Evolutionary conservation across 2,888 invertebrate species (phyloP).

Genomic region (Tinea pellionella): DNA sequence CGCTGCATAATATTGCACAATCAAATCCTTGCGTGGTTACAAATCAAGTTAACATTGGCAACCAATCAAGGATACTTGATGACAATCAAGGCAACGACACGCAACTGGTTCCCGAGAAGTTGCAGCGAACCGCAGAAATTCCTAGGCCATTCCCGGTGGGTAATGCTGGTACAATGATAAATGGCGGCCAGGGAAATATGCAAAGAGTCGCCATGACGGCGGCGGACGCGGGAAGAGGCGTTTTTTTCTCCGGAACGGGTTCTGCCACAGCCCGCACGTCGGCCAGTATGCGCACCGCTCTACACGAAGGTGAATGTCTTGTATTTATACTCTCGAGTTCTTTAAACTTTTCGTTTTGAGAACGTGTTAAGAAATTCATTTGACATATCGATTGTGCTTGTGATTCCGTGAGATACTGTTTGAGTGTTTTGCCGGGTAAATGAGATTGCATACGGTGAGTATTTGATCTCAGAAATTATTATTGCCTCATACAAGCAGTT

Average conservation of each 20-base stretch:
- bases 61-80: slow-evolving; percentile 5
- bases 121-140: slow-evolving; percentile 34
- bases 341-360: slow-evolving; percentile 7
- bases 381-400: slow-evolving; percentile 18
- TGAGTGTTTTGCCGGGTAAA: slow-evolving; percentile 21
- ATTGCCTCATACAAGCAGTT: slow-evolving; percentile 9
- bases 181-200: slow-evolving; percentile 50
- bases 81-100: slow-evolving; percentile 43
- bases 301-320: slow-evolving; percentile 63
- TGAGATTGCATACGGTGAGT: slow-evolving; percentile 17
- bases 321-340: background rate
- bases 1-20: background rate
- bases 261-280: slow-evolving; percentile 67
- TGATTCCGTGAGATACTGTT: slow-evolving; percentile 13
- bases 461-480: background rate
- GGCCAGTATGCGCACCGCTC: slow-evolving; percentile 69
- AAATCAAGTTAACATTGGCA: background rate
- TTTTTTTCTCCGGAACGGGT: slow-evolving; percentile 73
- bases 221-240: slow-evolving; percentile 53
- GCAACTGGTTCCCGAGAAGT: slow-evolving; percentile 60
- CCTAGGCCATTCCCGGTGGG: slow-evolving; percentile 29
- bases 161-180: slow-evolving; percentile 46
- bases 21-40: background rate
- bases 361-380: slow-evolving; percentile 17
- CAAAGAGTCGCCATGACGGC: slow-evolving; percentile 53